Evolutionary conservation across 2,113 vertebrate genomes (phyloP).

Genomic region (Pachypanchax playfairii): DNA sequence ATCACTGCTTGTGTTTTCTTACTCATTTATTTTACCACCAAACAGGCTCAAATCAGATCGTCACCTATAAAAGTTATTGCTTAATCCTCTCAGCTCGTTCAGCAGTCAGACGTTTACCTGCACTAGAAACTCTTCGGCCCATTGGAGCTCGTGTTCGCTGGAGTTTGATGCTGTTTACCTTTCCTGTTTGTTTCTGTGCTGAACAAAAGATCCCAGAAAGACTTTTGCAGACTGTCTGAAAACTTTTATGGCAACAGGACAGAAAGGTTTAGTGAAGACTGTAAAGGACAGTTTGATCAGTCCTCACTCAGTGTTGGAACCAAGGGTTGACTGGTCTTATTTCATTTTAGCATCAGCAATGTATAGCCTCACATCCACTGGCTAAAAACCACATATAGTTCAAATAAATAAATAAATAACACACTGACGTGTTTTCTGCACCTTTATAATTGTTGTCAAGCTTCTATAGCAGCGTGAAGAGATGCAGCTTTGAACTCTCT

Average conservation of each 20-base stretch:
- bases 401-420: too few species aligned
- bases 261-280: not conserved
- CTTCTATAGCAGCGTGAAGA: too few species aligned
- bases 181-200: not conserved
- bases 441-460: too few species aligned
- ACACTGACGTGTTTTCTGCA: too few species aligned
- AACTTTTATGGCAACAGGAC: not conserved
- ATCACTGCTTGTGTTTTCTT: conserved; percentile 12
- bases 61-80: conserved; percentile 27
- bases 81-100: not conserved
- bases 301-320: too few species aligned
- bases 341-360: too few species aligned
- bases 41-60: conserved; percentile 16
- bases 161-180: conserved; percentile 1
- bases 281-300: not conserved
- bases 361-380: too few species aligned
- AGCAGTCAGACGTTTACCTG: conserved; percentile 4
- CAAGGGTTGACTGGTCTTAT: too few species aligned
- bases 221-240: not conserved
- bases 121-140: not conserved
- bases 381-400: too few species aligned
- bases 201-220: not conserved
- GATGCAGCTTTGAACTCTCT: too few species aligned
- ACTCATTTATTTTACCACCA: conserved; percentile 12
- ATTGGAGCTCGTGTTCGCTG: conserved; percentile 3